Evolutionary conservation across 2,797 vertebrate species (phyloP), one percentile per base, ranked within the genome.

Genomic region (Scomberomorus guttatus): DNA sequence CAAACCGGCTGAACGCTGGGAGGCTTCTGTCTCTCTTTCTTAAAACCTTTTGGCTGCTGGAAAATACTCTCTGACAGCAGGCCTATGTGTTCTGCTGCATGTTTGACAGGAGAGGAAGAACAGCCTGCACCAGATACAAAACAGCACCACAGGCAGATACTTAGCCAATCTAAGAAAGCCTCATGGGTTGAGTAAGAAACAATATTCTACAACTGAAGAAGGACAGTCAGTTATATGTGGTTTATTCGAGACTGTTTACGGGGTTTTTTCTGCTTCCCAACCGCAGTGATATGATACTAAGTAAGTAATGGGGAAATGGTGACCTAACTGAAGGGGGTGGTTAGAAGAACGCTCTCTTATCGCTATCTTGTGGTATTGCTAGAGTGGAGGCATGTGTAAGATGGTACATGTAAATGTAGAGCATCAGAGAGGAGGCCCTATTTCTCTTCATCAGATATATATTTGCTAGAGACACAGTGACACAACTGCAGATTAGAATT

Each of bases 11-110:
- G 87, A 89, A 90, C 89, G 89, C 85, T 89, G 86, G 84, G 86
- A 93, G 87, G 90, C 87, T 94, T 90, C 93, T 91, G 90, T 94
- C 91, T 94, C 87, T 91, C 86, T 88, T 84, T 89, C 90, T 93
- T 89, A 90, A 93, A 93, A 85, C 87, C 85, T 90, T 89, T 86
- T 89, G 90, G 86, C 84, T 91, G 89, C 90, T 89, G 89, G 87
- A 90, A 93, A 92, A 92, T 87, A 88, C 85, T 87, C 83, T 64
- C 80, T 95, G 93, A 94, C 94, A 94, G 91, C 85, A 80, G 92
- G 80, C 83, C 91, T 83, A 87, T 90, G 88, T 93, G 91, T 93
- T 91, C 86, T 76, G 85, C 87, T 83, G 84, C 77, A 83, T 87
- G 88, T 93, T 86, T 94, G 94, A 94, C 92, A 93, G 91, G 61